Base-by-base conservation (phyloP, 2,797 vertebrate species). In the Myotis myotis region DNA sequence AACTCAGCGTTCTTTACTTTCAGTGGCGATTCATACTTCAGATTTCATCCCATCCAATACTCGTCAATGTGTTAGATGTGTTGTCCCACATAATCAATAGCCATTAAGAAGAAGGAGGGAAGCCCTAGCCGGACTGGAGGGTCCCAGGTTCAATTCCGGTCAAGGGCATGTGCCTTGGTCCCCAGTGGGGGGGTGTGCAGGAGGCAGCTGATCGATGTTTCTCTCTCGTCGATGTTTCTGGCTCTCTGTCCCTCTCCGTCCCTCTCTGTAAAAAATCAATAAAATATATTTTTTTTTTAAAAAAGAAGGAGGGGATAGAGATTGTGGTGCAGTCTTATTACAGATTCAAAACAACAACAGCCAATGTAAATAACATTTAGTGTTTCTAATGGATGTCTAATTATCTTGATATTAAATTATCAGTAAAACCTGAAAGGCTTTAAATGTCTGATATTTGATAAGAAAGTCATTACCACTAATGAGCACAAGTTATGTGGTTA, bases 381-480 rank as follows among this genome's bases (percentile, higher is more conserved):
- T 41, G 49, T 95, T 80, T 92, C 87, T 89, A 92, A 96, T 81
- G 93, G 89, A 89, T 71, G 57, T 80, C 83, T 95, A 94, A 97
- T 96, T 97, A 96, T 70, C 55, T 53, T 86, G 75, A 66, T 82
- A 96, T 78, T 96, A 96, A 96, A 76, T 95, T 94, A 91, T 89
- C 93, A 95, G 97, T 94, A 95, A 95, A 96, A 93, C 87, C 84
- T 62, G 57, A 95, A 97, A 95, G 78, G 47, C 80, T 96, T 95
- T 76, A 86, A 93, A 88, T 95, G 87, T 72, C 92, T 95, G 6
- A 19, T 96, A 95, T 91, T 97, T 97, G 97, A 96, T 95, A 88
- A 70, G 94, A 83, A 96, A 89, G 72, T 93, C 86, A 1, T 95
- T 93, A 70, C 36, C 38, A 30, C 75, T 95, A 96, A 97, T 97